Evolutionary conservation across 2,797 vertebrate genomes (phyloP).

Genomic region (Enteromius unitaeniatus): DNA sequence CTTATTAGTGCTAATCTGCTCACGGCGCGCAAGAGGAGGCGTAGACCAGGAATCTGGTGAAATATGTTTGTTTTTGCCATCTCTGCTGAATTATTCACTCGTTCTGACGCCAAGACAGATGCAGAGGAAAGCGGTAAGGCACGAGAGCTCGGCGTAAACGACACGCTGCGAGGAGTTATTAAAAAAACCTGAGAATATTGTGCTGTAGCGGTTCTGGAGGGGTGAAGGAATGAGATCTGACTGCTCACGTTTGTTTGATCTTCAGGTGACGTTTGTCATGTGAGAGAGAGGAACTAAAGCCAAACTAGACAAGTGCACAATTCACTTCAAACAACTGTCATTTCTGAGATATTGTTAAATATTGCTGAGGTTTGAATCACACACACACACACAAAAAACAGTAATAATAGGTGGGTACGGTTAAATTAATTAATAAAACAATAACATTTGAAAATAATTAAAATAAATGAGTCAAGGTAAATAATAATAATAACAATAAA

Average conservation of each 20-base stretch:
- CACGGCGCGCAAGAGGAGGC: conserved; percentile 66
- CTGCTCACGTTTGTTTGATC: conserved; percentile 8
- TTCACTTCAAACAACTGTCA: not conserved
- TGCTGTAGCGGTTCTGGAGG: not conserved
- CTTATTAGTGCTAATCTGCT: conserved; percentile 75
- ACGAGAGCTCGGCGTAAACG: conserved; percentile 18
- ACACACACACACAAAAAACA: not conserved
- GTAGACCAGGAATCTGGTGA: conserved; percentile 34
- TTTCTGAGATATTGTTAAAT: not conserved
- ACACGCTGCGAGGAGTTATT: conserved; percentile 31
- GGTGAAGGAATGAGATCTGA: conserved; percentile 47
- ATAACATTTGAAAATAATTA: not conserved
- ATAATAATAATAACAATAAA: not conserved
- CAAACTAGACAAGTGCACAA: not conserved
- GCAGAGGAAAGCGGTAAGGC: conserved; percentile 36
- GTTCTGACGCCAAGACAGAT: conserved; percentile 41
- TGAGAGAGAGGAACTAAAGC: not conserved
- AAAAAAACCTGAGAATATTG: conserved; percentile 26
- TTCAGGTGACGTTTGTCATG: conserved; percentile 18
- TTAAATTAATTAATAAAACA: too few species aligned
- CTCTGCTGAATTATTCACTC: conserved; percentile 61
- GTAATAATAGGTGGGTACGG: not conserved
- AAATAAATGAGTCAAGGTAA: too few species aligned
- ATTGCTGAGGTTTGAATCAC: not conserved
- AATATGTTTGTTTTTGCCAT: conserved; percentile 55